phyloP scores from a whole-genome alignment of 2,797 vertebrate species.

The Leptatherina wallacei region DNA sequence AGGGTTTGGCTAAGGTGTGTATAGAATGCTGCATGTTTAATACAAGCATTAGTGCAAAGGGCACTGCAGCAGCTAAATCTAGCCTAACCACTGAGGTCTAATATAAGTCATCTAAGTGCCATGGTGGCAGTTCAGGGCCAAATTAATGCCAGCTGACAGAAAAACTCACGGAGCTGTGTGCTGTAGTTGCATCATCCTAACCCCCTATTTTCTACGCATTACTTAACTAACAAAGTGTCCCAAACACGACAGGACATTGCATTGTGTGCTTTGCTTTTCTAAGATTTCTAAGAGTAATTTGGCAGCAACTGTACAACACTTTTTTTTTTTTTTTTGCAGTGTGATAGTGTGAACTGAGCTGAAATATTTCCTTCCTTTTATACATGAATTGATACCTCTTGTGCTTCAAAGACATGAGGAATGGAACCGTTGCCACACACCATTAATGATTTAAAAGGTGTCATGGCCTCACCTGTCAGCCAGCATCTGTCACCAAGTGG shows the following conservation, averaged over 20 bases:
- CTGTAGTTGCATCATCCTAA: constrained; percentile 18
- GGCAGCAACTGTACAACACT: not conserved
- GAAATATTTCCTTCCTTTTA: constrained; percentile 15
- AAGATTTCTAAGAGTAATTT: constrained; percentile 5
- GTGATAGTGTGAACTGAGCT: not conserved
- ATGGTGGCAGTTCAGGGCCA: constrained; percentile 16
- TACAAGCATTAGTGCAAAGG: constrained; percentile 33
- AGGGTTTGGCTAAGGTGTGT: constrained; percentile 45
- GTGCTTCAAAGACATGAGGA: constrained; percentile 26
- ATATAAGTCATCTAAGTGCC: constrained; percentile 45
- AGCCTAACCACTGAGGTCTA: constrained; percentile 34
- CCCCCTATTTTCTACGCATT: not conserved
- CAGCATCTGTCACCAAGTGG: constrained; percentile 65
- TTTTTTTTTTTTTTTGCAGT: constrained; percentile 1
- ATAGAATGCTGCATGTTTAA: constrained; percentile 38
- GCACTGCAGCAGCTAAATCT: constrained; percentile 38
- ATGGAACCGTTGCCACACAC: constrained; percentile 18
- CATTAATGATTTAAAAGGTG: constrained; percentile 39
- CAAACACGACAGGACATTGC: constrained; percentile 1
- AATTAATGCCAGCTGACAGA: constrained; percentile 52
- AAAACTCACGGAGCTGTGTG: constrained; percentile 16
- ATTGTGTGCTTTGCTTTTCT: not conserved
- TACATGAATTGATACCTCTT: constrained; percentile 28
- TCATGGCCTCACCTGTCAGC: constrained; percentile 53
- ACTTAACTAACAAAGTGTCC: not conserved